These are phyloP conservation scores for Heliocidaris tuberculata DNA, from an alignment of 35 echinoderm and acorn worm genomes.

Conservation along the genomic window DNA sequence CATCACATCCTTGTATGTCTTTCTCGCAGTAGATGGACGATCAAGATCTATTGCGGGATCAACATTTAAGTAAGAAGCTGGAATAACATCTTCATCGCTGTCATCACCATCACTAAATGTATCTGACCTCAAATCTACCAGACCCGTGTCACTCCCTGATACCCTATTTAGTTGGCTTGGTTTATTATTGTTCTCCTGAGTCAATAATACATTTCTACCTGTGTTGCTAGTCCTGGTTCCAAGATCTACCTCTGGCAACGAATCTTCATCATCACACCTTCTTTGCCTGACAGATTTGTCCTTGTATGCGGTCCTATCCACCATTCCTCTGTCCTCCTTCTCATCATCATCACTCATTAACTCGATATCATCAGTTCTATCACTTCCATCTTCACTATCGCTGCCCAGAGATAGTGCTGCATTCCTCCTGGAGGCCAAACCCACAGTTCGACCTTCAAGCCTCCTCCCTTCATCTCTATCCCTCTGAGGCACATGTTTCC, in stretches of 20 bases:
- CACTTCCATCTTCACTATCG: conserved; percentile 21
- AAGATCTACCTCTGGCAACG: conserved; percentile 50
- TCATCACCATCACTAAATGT: not conserved
- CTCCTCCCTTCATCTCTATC: not conserved
- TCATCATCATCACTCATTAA: not conserved
- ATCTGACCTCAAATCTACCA: not conserved
- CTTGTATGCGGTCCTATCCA: not conserved
- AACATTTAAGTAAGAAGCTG: not conserved
- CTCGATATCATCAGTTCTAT: not conserved
- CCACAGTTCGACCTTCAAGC: not conserved
- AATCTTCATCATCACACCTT: conserved; percentile 32
- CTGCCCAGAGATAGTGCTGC: conserved; percentile 25
- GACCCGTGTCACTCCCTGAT: not conserved
- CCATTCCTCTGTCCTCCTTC: not conserved
- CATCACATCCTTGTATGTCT: conserved; percentile 69
- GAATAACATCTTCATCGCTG: not conserved
- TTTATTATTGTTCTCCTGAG: conserved; percentile 33
- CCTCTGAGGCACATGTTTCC: not conserved
- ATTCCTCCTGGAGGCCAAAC: conserved; percentile 36
- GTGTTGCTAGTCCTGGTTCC: not conserved
- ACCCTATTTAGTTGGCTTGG: not conserved
- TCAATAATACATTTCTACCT: conserved; percentile 10
- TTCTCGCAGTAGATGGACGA: conserved; percentile 36
- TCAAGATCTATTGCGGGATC: not conserved
- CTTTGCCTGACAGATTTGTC: not conserved